These are phyloP conservation scores for Melipona bicolor DNA, from an alignment of 2,888 invertebrate genomes.

Conservation along the genomic window DNA sequence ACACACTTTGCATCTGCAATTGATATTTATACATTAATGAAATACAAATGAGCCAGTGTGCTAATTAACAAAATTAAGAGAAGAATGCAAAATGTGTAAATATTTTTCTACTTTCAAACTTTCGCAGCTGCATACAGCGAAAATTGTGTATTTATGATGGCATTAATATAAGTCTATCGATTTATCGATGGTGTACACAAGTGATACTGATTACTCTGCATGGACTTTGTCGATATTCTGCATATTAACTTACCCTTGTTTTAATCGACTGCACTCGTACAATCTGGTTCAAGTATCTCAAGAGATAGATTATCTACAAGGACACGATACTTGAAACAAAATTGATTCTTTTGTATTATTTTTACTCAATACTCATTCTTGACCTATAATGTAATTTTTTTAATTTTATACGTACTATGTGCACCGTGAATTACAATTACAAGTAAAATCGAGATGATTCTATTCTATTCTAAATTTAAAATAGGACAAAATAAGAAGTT, in stretches of 20 bases:
- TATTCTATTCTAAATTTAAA: background rate
- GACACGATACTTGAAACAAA: background rate
- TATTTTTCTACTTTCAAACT: background rate
- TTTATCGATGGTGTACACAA: slow-evolving; percentile 13
- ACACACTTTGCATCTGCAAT: background rate
- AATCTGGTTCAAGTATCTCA: background rate
- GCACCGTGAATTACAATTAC: too few species aligned
- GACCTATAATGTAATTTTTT: too few species aligned
- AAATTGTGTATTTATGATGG: background rate
- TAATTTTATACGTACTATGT: too few species aligned
- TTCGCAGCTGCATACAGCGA: background rate
- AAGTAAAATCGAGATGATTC: background rate
- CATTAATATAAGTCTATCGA: slow-evolving; percentile 3
- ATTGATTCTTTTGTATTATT: background rate
- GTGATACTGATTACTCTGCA: background rate
- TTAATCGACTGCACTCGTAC: background rate
- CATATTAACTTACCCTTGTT: background rate
- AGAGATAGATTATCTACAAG: background rate
- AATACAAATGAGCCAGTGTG: background rate
- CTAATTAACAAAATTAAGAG: background rate
- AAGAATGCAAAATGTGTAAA: background rate
- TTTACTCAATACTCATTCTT: too few species aligned
- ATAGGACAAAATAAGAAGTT: background rate
- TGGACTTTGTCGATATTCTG: background rate
- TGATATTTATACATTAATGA: background rate